Evolutionary conservation across 2,888 invertebrate genomes (phyloP), one percentile per base, ranked within the genome.

Genomic region (Hemaris fuciformis): DNA sequence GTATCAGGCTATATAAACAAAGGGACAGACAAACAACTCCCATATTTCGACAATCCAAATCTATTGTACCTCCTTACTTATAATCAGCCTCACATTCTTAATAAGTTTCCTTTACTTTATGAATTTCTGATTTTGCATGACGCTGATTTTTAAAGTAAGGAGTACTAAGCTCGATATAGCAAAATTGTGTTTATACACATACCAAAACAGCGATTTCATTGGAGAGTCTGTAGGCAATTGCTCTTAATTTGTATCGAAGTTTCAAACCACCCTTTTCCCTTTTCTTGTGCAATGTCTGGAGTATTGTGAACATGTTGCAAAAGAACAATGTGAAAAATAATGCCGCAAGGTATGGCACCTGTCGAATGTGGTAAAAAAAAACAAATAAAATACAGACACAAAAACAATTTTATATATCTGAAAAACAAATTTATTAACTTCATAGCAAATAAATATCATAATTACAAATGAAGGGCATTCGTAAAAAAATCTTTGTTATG

Each of bases 201-300:
- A 91, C 91, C 91, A 91, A 85, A 58, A 85, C 80, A 66, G 85
- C 80, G 69, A 91, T 76, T 70, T 91, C 91, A 76, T 88, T 88
- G 66, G 91, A 88, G 74, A 93, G 87, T 61, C 89, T 85, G 73
- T 91, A 87, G 61, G 91, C 93, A 68, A 93, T 91, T 57, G 93
- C 93, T 68, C 93, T 91, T 70, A 94, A 85, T 73, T 93, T 93
- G 88, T 94, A 94, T 41, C 93, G 93, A 66, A 94, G 93, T 84
- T 94, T 94, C 80, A 93, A 85, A 62, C 93, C 89, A 70, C 93
- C 92, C 68, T 93, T 88, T 53, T 53, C 53, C 62, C 93, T 93
- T 93, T 99, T 99, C 89, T 97, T 97, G 68, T 96, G 96, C 79
- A 99, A 95, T 27, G 98, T 97, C 91, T 96, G 93, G 68, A 96